These are phyloP conservation scores for Poeciliopsis paucimaculata DNA, from an alignment of 2,797 vertebrate genomes.

Conservation along the genomic window DNA sequence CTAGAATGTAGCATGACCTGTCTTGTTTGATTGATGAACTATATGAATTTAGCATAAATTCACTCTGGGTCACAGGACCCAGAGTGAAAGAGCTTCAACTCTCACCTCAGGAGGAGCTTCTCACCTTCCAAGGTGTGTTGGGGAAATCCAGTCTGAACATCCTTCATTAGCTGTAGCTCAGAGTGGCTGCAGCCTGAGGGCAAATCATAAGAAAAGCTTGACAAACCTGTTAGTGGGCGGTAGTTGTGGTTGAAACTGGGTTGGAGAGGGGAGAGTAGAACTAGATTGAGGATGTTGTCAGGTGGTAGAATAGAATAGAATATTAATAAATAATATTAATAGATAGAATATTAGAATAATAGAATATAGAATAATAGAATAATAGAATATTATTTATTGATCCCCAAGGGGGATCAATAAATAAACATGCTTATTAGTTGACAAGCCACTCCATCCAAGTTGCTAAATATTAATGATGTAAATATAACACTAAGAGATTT, in stretches of 20 bases:
- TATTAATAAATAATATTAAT: no score
- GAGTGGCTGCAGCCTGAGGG: neutral
- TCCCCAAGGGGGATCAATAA: no score
- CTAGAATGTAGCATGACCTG: slow-evolving; percentile 44
- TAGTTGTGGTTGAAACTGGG: neutral
- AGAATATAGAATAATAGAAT: no score
- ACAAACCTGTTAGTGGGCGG: no score
- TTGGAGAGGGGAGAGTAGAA: neutral
- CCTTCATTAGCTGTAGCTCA: neutral
- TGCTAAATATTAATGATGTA: no score
- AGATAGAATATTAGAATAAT: no score
- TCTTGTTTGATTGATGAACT: slow-evolving; percentile 24
- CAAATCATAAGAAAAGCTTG: neutral
- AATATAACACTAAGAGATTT: no score
- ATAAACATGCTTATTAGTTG: no score
- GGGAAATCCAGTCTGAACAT: neutral
- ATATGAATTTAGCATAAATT: slow-evolving; percentile 29
- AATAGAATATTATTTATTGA: no score
- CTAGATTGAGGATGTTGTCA: neutral
- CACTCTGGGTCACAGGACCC: no score
- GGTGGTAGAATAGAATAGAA: neutral
- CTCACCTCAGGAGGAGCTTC: neutral
- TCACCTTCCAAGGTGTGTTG: neutral
- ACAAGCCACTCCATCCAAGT: no score
- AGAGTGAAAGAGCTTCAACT: neutral